Conservation (phyloP, 2,888 invertebrate species). For the Eretmocerus hayati region DNA sequence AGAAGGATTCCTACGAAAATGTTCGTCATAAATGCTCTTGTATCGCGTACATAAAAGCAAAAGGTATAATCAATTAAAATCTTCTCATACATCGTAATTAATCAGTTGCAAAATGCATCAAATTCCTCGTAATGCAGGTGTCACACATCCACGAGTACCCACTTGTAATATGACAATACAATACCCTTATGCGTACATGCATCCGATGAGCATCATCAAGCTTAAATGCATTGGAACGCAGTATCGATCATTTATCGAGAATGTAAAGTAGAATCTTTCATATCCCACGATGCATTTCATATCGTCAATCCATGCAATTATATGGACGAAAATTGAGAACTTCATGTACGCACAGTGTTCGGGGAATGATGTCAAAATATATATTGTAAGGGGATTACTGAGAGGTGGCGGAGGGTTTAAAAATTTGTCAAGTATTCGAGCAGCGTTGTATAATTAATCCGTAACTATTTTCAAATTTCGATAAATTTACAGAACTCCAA, state of each 20-base stretch:
- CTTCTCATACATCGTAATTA: too few relatives aligned
- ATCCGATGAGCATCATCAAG: conserved; percentile 7
- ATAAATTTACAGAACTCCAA: conserved; percentile 19
- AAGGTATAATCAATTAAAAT: too few relatives aligned
- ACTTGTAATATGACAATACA: background rate
- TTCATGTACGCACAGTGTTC: too few relatives aligned
- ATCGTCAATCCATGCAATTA: too few relatives aligned
- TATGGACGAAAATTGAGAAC: too few relatives aligned
- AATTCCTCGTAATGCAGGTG: background rate
- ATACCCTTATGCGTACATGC: conserved; percentile 9
- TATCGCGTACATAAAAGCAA: too few relatives aligned
- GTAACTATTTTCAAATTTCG: conserved; percentile 20
- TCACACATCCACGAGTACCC: background rate
- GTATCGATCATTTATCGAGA: conserved; percentile 6
- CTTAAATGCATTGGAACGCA: conserved; percentile 1
- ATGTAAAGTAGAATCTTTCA: conserved; percentile 16
- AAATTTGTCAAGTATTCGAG: conserved; percentile 3
- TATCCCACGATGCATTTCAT: too few relatives aligned
- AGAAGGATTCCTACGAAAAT: too few relatives aligned
- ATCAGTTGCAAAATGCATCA: background rate
- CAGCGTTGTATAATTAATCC: conserved; percentile 17
- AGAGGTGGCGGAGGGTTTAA: background rate
- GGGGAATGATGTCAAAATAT: too few relatives aligned
- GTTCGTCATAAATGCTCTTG: too few relatives aligned
- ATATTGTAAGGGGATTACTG: background rate